Evolutionary conservation across 2,797 vertebrate species (phyloP).

Genomic region (Pelodytes ibericus): DNA sequence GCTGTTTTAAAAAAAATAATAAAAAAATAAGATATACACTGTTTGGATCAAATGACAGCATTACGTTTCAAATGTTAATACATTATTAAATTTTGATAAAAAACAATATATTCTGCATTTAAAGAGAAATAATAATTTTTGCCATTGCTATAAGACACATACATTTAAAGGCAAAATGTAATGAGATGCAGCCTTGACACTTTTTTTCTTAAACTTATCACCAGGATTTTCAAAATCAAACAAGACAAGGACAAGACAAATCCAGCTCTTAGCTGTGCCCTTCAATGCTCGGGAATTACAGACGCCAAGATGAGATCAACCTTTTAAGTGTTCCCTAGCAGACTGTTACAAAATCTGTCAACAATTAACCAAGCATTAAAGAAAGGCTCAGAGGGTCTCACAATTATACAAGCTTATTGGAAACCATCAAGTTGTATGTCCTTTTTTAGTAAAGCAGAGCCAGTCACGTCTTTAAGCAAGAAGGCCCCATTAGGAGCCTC

Average conservation of each 20-base stretch:
- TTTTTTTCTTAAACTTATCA: constrained; percentile 14
- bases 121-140: too few species aligned
- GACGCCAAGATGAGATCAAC: constrained; percentile 52
- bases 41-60: too few species aligned
- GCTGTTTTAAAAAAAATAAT: too few species aligned
- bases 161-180: not conserved
- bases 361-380: constrained; percentile 56
- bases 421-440: constrained; percentile 44
- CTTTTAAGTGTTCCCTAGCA: constrained; percentile 47
- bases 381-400: constrained; percentile 51
- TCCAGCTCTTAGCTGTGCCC: constrained; percentile 45
- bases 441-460: constrained; percentile 11
- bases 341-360: constrained; percentile 55
- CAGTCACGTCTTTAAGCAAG: constrained; percentile 38
- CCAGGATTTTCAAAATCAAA: constrained; percentile 46
- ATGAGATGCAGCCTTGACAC: constrained; percentile 33
- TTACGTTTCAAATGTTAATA: too few species aligned
- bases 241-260: constrained; percentile 52
- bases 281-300: constrained; percentile 52
- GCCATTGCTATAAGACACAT: too few species aligned
- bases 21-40: too few species aligned
- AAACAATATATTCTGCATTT: too few species aligned
- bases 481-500: constrained; percentile 35
- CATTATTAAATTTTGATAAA: too few species aligned
- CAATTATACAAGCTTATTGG: constrained; percentile 52